Base-by-base conservation (phyloP, 2,888 invertebrate genomes). In the Mylabris sibirica region DNA sequence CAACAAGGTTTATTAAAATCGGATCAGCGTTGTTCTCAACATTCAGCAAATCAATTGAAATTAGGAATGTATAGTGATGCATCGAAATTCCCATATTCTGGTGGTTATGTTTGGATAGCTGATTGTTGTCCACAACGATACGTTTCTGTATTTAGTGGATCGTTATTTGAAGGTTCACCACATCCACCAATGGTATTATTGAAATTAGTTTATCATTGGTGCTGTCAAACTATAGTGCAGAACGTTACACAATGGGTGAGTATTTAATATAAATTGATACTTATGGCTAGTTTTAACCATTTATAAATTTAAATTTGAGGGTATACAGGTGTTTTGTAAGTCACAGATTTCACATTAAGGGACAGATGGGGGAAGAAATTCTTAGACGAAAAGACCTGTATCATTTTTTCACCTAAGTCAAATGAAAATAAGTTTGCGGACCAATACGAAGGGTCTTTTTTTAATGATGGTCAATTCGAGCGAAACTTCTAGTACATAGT, bases 31-130 rank as follows among this genome's bases (percentile, higher is more conserved):
- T 95, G 96, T 79, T 86, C 87, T 0, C 84, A 90, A 64, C 95
- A 95, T 81, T 84, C 88, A 1, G 87, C 87, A 63, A 89, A 88
- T 70, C 92, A 92, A 76, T 86, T 95, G 0, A 95, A 95, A 81
- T 85, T 96, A 6, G 92, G 93, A 63, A 94, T 95, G 90, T 95
- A 94, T 83, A 94, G 93, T 0, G 95, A 96, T 81, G 92, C 91
- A 0, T 89, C 91, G 0, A 94, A 94, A 76, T 95, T 95, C 82
- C 94, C 94, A 0, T 94, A 92, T 82, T 94, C 94, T 0, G 96
- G 96, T 0, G 96, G 96, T 41, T 96, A 96, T 80, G 95, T 96
- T 1, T 96, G 96, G 96, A 94, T 96, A 74, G 93, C 93, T 0
- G 93, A 93, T 72, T 96, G 95, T 81, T 96, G 96, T 77, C 93